Percentiles rank a stretch among this genome's conserved stretches.
phyloP scores from a whole-genome alignment of 2,888 invertebrate species.

The Fabriciana adippe region DNA sequence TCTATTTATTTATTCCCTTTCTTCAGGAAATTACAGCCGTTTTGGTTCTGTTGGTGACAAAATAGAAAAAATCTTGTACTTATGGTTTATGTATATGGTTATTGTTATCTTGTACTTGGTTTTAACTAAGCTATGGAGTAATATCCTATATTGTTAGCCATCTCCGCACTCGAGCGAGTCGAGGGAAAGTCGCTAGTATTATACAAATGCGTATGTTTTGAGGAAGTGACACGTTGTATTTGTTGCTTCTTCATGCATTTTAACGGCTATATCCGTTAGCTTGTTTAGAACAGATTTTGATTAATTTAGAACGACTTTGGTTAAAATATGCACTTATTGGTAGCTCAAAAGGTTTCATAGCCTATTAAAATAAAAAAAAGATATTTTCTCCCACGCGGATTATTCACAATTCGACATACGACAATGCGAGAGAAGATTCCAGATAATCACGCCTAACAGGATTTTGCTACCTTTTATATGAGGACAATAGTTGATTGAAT shows the following conservation, averaged over 20 bases:
- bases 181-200: too few species aligned
- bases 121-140: too few species aligned
- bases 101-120: too few species aligned
- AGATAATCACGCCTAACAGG: slow-evolving; percentile 9
- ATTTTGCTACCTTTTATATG: slow-evolving; percentile 10
- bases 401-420: background rate
- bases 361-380: background rate
- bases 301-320: too few species aligned
- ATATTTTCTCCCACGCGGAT: background rate
- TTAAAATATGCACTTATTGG: too few species aligned
- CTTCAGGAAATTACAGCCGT: background rate
- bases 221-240: too few species aligned
- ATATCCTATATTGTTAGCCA: background rate
- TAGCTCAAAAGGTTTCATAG: background rate
- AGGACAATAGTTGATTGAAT: slow-evolving; percentile 19
- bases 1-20: background rate
- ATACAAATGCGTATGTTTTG: too few species aligned
- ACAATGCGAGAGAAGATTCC: background rate
- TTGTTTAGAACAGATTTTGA: too few species aligned
- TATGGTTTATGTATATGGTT: too few species aligned
- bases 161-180: background rate
- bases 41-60: background rate
- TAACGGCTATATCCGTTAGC: too few species aligned
- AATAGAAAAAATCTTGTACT: too few species aligned
- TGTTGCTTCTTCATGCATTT: too few species aligned